Evolutionary conservation across 2,888 invertebrate species (phyloP).

Genomic region (Pristionchus japonicus): DNA sequence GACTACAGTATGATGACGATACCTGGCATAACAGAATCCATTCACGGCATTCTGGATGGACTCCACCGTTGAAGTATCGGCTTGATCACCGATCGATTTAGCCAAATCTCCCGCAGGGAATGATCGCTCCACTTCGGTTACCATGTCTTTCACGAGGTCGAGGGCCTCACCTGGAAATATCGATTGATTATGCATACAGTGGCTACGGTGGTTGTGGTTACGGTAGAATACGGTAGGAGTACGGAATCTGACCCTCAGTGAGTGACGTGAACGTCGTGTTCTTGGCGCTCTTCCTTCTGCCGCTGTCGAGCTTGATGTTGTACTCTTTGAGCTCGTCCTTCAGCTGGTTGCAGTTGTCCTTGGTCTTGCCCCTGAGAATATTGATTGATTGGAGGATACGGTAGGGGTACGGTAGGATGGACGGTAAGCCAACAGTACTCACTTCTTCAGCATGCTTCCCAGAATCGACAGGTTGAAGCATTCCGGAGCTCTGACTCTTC

Average conservation of each 20-base stretch:
- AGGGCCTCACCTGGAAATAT: slow-evolving; percentile 17
- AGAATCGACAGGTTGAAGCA: slow-evolving; percentile 42
- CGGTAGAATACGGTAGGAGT: too few relatives aligned
- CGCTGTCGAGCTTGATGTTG: not conserved
- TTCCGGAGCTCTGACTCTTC: slow-evolving; percentile 1
- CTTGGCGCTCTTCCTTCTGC: not conserved
- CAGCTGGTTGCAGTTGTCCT: not conserved
- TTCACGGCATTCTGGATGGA: too few relatives aligned
- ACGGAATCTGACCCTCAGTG: not conserved
- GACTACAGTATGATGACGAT: not conserved
- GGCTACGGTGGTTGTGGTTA: too few relatives aligned
- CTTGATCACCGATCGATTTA: not conserved
- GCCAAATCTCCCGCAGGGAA: not conserved
- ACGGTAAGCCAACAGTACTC: not conserved
- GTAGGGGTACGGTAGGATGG: not conserved
- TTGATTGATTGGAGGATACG: not conserved
- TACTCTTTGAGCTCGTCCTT: not conserved
- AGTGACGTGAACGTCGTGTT: slow-evolving; percentile 11
- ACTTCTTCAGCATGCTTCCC: slow-evolving; percentile 2
- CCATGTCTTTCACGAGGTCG: not conserved
- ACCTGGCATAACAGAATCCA: not conserved
- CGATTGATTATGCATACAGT: not conserved
- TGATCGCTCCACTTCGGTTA: not conserved
- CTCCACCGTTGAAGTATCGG: too few relatives aligned
- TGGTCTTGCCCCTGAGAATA: slow-evolving; percentile 40